A percentile compares a stretch with the other conserved stretches of the same genome.
phyloP scores from a whole-genome alignment of 1,140 invertebrate genomes.

The Neocloeon triangulifer region DNA sequence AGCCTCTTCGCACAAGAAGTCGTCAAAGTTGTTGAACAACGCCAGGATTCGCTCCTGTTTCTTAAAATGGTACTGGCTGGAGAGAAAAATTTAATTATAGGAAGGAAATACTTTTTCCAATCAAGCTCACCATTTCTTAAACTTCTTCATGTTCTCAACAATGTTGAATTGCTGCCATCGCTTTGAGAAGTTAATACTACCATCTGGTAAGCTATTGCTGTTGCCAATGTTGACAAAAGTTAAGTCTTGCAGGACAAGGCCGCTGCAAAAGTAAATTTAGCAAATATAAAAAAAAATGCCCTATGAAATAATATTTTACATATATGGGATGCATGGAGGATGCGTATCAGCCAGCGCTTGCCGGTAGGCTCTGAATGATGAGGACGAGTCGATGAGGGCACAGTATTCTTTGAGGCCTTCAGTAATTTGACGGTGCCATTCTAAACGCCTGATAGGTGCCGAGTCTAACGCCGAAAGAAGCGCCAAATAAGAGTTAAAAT shows the following conservation, averaged over 20 bases:
- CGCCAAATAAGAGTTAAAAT: slow-evolving; percentile 96
- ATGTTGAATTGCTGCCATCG: slow-evolving; percentile 96
- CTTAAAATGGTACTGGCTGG: slow-evolving; percentile 60
- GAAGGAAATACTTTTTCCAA: slow-evolving; percentile 1
- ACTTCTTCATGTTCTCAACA: slow-evolving; percentile 91
- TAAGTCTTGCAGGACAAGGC: slow-evolving; percentile 91
- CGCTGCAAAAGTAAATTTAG: too few species aligned
- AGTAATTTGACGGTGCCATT: slow-evolving; percentile 83
- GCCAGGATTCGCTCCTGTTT: slow-evolving; percentile 80
- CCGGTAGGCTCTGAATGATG: slow-evolving; percentile 86
- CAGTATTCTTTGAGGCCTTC: slow-evolving; percentile 88
- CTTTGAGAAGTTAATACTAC: slow-evolving; percentile 89
- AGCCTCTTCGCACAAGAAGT: slow-evolving; percentile 83
- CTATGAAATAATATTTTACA: too few species aligned
- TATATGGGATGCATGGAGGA: slow-evolving; percentile 95
- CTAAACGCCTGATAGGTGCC: slow-evolving; percentile 77
- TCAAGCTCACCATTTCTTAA: slow-evolving; percentile 66
- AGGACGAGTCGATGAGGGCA: slow-evolving; percentile 85
- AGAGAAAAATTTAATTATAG: slow-evolving; percentile 14
- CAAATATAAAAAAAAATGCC: too few species aligned
- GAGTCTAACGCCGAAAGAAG: slow-evolving; percentile 90
- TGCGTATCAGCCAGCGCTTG: slow-evolving; percentile 81
- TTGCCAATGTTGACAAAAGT: slow-evolving; percentile 98
- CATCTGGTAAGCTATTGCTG: slow-evolving; percentile 64
- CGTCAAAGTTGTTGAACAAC: slow-evolving; percentile 93